These are phyloP conservation scores for Idaea aversata DNA, from an alignment of 2,888 invertebrate species.

Conservation along the genomic window DNA sequence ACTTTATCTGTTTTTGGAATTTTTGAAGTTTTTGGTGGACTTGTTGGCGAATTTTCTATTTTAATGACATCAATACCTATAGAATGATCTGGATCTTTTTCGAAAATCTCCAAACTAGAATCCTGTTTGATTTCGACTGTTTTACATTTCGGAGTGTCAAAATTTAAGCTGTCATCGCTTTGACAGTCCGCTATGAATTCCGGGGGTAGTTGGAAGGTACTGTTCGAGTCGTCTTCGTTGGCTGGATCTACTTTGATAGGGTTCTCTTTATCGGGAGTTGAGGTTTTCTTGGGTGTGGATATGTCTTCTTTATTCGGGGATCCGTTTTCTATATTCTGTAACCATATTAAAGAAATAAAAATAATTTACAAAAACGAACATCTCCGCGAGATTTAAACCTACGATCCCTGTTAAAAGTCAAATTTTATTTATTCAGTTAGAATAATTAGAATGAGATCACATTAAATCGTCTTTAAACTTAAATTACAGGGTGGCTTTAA, in stretches of 20 bases:
- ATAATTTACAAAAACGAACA: no score
- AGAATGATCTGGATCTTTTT: conserved; percentile 37
- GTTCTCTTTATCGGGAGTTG: not conserved
- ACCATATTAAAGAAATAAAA: not conserved
- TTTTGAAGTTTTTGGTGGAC: conserved; percentile 19
- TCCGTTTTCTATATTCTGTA: not conserved
- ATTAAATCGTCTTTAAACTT: no score
- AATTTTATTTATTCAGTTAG: no score
- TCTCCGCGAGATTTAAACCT: no score
- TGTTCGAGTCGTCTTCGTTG: conserved; percentile 28
- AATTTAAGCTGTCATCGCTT: conserved; percentile 31
- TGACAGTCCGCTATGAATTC: conserved; percentile 38
- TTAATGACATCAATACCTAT: conserved; percentile 50
- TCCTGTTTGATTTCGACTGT: conserved; percentile 49
- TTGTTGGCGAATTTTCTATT: conserved; percentile 28
- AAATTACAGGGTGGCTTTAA: no score
- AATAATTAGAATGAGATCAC: no score
- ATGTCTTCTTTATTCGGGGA: not conserved
- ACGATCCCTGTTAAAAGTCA: no score
- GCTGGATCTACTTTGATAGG: conserved; percentile 10
- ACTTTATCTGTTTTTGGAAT: conserved; percentile 21
- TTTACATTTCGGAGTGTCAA: conserved; percentile 47
- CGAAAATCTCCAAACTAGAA: conserved; percentile 58
- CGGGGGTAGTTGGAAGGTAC: conserved; percentile 36
- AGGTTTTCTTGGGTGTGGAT: not conserved